Conservation (phyloP, 2,113 vertebrate species). For the Toxotes jaculatrix region DNA sequence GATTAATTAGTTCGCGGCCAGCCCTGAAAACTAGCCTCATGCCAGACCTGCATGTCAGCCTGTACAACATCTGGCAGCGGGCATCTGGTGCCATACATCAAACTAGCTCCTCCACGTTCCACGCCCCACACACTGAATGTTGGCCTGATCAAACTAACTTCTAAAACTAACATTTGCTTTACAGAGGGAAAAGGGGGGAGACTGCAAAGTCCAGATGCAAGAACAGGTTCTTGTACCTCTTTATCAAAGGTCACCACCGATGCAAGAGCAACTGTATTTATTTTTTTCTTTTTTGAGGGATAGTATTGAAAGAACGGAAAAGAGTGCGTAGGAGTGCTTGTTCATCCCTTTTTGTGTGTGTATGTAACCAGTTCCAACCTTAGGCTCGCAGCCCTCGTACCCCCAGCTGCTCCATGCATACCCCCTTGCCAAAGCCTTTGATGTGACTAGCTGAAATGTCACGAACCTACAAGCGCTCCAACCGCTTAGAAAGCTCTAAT, state of each 20-base stretch:
- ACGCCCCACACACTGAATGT: constrained; percentile 63
- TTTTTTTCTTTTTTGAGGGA: constrained; percentile 25
- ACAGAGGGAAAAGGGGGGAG: constrained; percentile 10
- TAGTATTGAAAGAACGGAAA: constrained; percentile 17
- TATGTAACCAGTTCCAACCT: constrained; percentile 40
- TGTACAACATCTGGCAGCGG: constrained; percentile 82
- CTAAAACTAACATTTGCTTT: constrained; percentile 83
- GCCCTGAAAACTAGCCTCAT: constrained; percentile 71
- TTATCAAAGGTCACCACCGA: constrained; percentile 60
- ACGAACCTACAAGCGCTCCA: constrained; percentile 68
- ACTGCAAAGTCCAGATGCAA: constrained; percentile 35
- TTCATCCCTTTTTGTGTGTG: constrained; percentile 47
- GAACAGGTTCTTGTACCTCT: constrained; percentile 40
- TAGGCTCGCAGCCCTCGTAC: constrained; percentile 25
- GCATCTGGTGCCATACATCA: constrained; percentile 87
- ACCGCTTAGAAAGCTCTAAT: constrained; percentile 75
- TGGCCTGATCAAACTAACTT: constrained; percentile 76
- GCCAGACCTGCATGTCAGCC: constrained; percentile 77
- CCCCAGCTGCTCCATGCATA: constrained; percentile 60
- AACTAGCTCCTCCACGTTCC: constrained; percentile 69
- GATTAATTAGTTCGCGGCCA: constrained; percentile 81
- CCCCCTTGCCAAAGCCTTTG: constrained; percentile 66
- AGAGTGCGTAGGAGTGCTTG: constrained; percentile 27
- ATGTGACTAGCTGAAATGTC: constrained; percentile 77
- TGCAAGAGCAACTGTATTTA: constrained; percentile 22